These are phyloP conservation scores for Amiota mariae DNA, from an alignment of 2,888 invertebrate species.

Conservation along the genomic window DNA sequence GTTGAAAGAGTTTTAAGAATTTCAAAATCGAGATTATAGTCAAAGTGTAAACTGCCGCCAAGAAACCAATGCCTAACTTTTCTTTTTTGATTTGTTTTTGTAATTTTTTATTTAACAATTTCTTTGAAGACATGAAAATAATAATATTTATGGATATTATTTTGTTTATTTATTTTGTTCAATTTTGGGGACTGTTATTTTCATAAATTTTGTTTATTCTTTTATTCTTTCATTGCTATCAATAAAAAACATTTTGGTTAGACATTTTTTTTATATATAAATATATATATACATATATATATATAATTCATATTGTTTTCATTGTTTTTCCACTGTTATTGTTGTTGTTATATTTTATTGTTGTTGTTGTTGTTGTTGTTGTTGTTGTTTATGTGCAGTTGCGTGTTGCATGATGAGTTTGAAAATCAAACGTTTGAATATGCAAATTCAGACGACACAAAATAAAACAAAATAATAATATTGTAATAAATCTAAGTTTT, in stretches of 20 bases:
- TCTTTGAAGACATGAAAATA: conserved; percentile 19
- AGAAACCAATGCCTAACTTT: conserved; percentile 80
- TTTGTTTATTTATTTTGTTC: conserved; percentile 36
- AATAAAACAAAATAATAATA: conserved; percentile 41
- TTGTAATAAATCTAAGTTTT: conserved; percentile 34
- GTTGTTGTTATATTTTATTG: no score
- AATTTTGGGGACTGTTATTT: conserved; percentile 29
- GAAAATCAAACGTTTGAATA: conserved; percentile 53
- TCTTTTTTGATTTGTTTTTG: conserved; percentile 35
- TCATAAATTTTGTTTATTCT: conserved; percentile 2
- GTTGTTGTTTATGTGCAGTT: conserved; percentile 41
- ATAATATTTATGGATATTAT: conserved; percentile 31
- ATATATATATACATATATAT: no score
- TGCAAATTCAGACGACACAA: conserved; percentile 51
- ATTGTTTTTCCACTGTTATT: background rate
- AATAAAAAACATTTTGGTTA: conserved; percentile 31
- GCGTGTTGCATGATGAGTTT: conserved; percentile 33
- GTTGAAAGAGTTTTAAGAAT: background rate
- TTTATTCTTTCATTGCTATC: conserved; percentile 15
- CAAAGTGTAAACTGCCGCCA: conserved; percentile 80
- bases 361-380: conserved; percentile 14
- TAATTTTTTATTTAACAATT: conserved; percentile 7
- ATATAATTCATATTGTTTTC: background rate
- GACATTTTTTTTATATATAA: background rate
- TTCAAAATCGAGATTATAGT: conserved; percentile 39